Evolutionary conservation across 2,113 vertebrate species (phyloP), one percentile per base, ranked within the genome.

Genomic region (Engraulis encrasicolus): DNA sequence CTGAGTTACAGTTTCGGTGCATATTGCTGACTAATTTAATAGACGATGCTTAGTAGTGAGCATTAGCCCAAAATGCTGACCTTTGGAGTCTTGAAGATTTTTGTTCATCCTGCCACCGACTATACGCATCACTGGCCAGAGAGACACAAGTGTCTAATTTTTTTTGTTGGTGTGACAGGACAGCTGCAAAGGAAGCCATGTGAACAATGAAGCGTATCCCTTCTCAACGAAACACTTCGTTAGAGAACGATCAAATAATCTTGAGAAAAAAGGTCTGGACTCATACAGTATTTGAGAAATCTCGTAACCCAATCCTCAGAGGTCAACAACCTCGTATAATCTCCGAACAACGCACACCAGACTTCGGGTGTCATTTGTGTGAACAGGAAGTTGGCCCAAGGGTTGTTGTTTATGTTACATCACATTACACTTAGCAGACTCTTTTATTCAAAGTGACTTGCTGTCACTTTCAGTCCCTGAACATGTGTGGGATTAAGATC

Each of bases 331-430:
- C 66, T 74, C 66, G n/a, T 58, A 58, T 58, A n/a, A 58, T 20
- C 23, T n/a, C 19, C 19, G n/a, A n/a, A n/a, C n/a, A 74, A 74
- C 66, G 0, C 31, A 12, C 31, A 74, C 12, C 66, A 74, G 66
- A 74, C 2, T 5, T 14, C 27, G 27, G 27, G 23, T 34, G 27
- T 71, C 27, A 17, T 48, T 40, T 5, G 12, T 5, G 12, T 31
- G 34, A 74, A 74, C 66, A 74, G 66, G 66, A 74, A 74, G 34
- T 31, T 74, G 61, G 18, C n/a, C 61, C 27, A 78, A 71, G 27
- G n/a, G n/a, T n/a, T 45, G 34, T 50, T 82, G 52, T 31, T 27
- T 79, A 34, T 3, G 11, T 27, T 15, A 27, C 58, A 23, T 31
- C n/a, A n/a, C n/a, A n/a, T n/a, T n/a, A n/a, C n/a, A n/a, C n/a